Evolutionary conservation across 2,113 vertebrate genomes (phyloP).

Genomic region (Dicentrarchus labrax): DNA sequence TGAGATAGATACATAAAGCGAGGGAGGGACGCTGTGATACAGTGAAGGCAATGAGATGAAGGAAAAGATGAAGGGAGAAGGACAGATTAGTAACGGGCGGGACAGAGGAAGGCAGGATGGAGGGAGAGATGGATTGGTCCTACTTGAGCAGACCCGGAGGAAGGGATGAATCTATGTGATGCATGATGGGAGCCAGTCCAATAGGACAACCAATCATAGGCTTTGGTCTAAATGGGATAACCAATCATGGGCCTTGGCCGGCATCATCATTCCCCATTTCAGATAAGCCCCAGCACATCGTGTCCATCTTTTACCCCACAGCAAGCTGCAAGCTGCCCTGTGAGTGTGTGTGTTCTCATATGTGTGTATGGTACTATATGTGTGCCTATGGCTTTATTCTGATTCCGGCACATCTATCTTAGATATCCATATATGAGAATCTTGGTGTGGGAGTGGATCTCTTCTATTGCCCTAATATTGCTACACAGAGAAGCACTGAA

Average conservation of each 20-base stretch:
- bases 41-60: conserved; percentile 56
- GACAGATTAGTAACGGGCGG: conserved; percentile 58
- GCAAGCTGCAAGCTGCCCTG: conserved; percentile 30
- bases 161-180: conserved; percentile 72
- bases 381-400: conserved; percentile 17
- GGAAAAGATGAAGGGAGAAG: conserved; percentile 47
- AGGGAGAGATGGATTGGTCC: conserved; percentile 66
- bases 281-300: conserved; percentile 57
- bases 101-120: conserved; percentile 51
- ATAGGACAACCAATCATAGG: conserved; percentile 74
- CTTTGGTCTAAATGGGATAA: conserved; percentile 74
- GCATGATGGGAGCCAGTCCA: conserved; percentile 69
- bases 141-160: conserved; percentile 61
- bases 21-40: conserved; percentile 37
- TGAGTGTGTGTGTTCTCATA: conserved; percentile 6
- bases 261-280: conserved; percentile 67
- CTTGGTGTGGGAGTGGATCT: conserved; percentile 25
- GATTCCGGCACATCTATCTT: conserved; percentile 47
- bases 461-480: conserved; percentile 42
- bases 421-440: conserved; percentile 47
- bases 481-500: conserved; percentile 52
- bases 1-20: conserved; percentile 57
- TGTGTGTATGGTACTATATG: conserved; percentile 1
- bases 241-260: conserved; percentile 68
- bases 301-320: conserved; percentile 52